Conservation (phyloP, 2,888 invertebrate genomes). For the Agrypnus murinus region DNA sequence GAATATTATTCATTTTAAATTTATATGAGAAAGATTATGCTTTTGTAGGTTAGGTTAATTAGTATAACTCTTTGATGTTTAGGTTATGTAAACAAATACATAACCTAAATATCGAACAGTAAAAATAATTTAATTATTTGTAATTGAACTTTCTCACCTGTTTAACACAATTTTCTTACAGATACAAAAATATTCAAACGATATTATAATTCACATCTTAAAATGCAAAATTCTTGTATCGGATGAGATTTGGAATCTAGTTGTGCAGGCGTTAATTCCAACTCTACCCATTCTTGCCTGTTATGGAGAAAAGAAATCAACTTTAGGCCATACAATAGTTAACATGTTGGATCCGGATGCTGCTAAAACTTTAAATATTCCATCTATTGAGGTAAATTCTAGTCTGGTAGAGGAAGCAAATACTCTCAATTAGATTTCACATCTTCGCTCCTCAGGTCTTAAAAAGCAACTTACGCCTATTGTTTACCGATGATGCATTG, state of each 20-base stretch:
- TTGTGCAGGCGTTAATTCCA: conserved; percentile 76
- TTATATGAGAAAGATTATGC: too few relatives aligned
- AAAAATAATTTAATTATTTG: too few relatives aligned
- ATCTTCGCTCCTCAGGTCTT: conserved; percentile 65
- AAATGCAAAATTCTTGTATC: conserved; percentile 79
- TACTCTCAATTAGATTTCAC: conserved; percentile 29
- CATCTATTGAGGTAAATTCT: conserved; percentile 72
- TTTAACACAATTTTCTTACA: conserved; percentile 69
- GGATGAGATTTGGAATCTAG: conserved; percentile 77
- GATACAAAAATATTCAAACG: conserved; percentile 76
- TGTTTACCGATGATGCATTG: conserved; percentile 69
- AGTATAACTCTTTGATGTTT: too few relatives aligned
- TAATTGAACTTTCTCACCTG: too few relatives aligned
- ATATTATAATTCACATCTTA: conserved; percentile 77
- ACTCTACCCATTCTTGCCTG: conserved; percentile 78
- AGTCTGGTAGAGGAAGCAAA: too few relatives aligned
- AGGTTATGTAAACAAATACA: too few relatives aligned
- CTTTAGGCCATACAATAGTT: conserved; percentile 76
- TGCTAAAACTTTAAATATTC: conserved; percentile 75
- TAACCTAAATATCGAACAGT: too few relatives aligned
- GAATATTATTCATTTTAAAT: too few relatives aligned
- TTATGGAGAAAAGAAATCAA: conserved; percentile 72
- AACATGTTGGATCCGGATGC: conserved; percentile 79
- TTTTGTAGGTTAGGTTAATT: too few relatives aligned
- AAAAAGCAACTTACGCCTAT: conserved; percentile 72